phyloP scores from a whole-genome alignment of 2,888 invertebrate species.

The Rosalia funebris region DNA sequence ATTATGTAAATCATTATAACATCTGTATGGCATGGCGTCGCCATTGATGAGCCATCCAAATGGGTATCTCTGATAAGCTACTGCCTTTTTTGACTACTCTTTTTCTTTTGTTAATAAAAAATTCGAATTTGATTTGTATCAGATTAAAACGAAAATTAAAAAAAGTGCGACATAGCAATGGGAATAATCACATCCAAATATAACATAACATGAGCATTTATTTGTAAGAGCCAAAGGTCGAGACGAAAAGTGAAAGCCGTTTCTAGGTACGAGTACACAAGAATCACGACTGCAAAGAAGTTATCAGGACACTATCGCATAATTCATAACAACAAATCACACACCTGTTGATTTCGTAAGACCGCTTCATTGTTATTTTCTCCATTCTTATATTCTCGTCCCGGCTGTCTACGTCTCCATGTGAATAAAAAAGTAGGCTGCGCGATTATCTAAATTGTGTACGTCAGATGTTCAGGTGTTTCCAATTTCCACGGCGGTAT shows the following conservation, averaged over 20 bases:
- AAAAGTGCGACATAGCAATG: too few relatives aligned
- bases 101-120: too few relatives aligned
- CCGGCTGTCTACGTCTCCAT: slow-evolving; percentile 1
- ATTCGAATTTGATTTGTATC: too few relatives aligned
- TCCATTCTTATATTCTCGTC: background rate
- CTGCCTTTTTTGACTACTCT: too few relatives aligned
- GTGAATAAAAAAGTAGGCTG: background rate
- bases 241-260: slow-evolving; percentile 21
- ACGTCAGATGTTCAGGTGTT: background rate
- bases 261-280: background rate
- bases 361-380: slow-evolving; percentile 11
- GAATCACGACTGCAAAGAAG: background rate
- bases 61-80: too few relatives aligned
- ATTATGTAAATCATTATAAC: too few relatives aligned
- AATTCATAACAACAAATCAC: slow-evolving; percentile 12
- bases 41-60: too few relatives aligned
- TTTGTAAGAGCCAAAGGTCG: background rate
- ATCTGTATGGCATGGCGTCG: too few relatives aligned
- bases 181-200: too few relatives aligned
- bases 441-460: background rate
- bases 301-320: slow-evolving; percentile 9
- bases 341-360: slow-evolving; percentile 20
- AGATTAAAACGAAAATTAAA: too few relatives aligned
- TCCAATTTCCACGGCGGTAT: too few relatives aligned
- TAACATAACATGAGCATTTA: too few relatives aligned